Evolutionary conservation across 2,797 vertebrate genomes (phyloP), one percentile per base, ranked within the genome.

Genomic region (Enteromius unitaeniatus): DNA sequence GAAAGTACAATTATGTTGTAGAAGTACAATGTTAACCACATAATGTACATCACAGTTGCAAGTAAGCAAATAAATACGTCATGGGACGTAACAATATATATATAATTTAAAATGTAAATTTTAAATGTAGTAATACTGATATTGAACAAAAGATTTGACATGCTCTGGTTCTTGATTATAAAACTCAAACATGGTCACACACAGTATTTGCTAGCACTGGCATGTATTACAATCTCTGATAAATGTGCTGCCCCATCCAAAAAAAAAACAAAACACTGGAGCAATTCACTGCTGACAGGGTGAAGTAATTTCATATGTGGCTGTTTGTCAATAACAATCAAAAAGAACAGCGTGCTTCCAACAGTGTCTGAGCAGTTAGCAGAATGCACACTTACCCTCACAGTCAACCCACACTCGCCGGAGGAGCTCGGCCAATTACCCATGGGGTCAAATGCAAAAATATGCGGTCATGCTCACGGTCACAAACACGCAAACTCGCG

Each of bases 301-400:
- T n/a, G 6, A 49, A 53, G 28, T 53, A 19, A 78, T 77, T 62
- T 62, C 15, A 77, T 45, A 14, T n/a, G 10, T n/a, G 26, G 28
- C 47, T 69, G 31, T 79, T 55, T 42, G 65, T 69, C 65, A 70
- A 80, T 42, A 80, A 51, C 34, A 42, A 58, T 58, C 19, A 40
- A 6, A 70, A 21, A 42, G 10, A 79, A 7, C 28, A 0, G 6
- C 17, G 47, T 1, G 17, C 17, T 64, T 14, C 62, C 40, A 19
- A 74, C 79, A 74, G 40, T 51, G 19, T 73, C 37, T 75, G 55
- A 14, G 49, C 60, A 78, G 84, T 82, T 67, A 82, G 19, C 45
- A 49, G 51, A 62, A 70, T 14, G 7, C 68, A 73, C 68, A 58
- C 60, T 42, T 23, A 74, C 45, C 19, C 28, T 82, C 68, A 64